These are phyloP conservation scores for Mustelus asterias DNA, from an alignment of 2,113 vertebrate genomes.

Conservation along the genomic window DNA sequence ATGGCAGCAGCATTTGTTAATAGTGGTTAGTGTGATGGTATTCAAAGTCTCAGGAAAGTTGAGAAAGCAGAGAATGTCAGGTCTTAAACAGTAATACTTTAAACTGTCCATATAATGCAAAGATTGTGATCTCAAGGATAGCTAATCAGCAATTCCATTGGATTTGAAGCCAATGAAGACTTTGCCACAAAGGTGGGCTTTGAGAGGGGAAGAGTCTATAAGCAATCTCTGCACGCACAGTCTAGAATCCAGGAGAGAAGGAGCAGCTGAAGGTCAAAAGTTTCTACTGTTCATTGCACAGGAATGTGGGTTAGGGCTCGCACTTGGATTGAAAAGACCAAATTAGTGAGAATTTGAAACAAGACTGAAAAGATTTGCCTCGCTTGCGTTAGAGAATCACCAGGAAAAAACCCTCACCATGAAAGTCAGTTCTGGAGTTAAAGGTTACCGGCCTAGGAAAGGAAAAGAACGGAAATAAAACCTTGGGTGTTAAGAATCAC, in stretches of 20 bases:
- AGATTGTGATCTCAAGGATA: too few species aligned
- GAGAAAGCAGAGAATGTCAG: too few species aligned
- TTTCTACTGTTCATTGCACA: too few species aligned
- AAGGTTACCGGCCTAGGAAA: background rate
- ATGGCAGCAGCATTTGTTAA: background rate
- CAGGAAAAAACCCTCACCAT: background rate
- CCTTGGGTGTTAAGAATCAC: background rate
- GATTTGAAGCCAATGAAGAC: too few species aligned
- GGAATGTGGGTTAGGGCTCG: too few species aligned
- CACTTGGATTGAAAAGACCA: too few species aligned
- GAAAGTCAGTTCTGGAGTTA: too few species aligned
- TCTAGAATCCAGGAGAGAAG: too few species aligned
- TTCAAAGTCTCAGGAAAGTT: background rate
- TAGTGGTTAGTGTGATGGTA: background rate
- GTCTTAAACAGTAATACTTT: too few species aligned
- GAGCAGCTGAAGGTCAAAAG: too few species aligned
- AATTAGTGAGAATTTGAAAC: background rate
- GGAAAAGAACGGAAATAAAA: background rate
- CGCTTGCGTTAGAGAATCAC: background rate
- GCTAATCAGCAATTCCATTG: too few species aligned
- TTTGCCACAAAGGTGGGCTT: background rate
- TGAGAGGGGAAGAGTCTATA: background rate
- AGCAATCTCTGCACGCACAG: background rate
- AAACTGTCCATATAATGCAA: too few species aligned
- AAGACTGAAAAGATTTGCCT: background rate